Evolutionary conservation across 2,113 vertebrate genomes (phyloP).

Genomic region (Dermatemys mawii): DNA sequence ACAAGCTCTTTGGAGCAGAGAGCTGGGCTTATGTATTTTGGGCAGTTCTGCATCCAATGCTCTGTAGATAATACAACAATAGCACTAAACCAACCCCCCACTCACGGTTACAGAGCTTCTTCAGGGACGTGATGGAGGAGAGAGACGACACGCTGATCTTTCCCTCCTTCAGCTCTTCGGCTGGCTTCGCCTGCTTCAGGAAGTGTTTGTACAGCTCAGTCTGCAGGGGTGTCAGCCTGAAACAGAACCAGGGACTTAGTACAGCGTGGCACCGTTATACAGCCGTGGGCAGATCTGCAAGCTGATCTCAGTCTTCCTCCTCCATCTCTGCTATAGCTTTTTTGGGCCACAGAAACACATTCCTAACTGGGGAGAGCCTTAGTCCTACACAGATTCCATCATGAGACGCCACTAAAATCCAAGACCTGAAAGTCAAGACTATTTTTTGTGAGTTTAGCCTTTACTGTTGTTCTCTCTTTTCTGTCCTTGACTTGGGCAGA

Average conservation of each 20-base stretch:
- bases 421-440: fast-evolving
- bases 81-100: neutral
- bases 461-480: neutral
- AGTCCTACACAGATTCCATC: neutral
- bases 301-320: neutral
- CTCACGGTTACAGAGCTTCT: slow-evolving; percentile 99
- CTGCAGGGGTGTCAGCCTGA: slow-evolving; percentile 91
- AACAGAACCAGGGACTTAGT: slow-evolving; percentile 12
- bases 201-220: slow-evolving; percentile 91
- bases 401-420: neutral
- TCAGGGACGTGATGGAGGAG: slow-evolving; percentile 95
- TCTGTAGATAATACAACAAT: neutral
- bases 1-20: neutral
- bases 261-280: neutral
- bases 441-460: neutral
- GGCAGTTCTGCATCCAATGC: neutral
- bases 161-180: slow-evolving; percentile 85
- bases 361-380: neutral
- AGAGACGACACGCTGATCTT: slow-evolving; percentile 94
- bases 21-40: neutral
- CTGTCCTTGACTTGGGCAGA: neutral
- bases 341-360: neutral
- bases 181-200: slow-evolving; percentile 90
- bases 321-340: fast-evolving
- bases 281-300: neutral